Conservation (phyloP, 2,888 invertebrate species). For the Epsilonema sp. region DNA sequence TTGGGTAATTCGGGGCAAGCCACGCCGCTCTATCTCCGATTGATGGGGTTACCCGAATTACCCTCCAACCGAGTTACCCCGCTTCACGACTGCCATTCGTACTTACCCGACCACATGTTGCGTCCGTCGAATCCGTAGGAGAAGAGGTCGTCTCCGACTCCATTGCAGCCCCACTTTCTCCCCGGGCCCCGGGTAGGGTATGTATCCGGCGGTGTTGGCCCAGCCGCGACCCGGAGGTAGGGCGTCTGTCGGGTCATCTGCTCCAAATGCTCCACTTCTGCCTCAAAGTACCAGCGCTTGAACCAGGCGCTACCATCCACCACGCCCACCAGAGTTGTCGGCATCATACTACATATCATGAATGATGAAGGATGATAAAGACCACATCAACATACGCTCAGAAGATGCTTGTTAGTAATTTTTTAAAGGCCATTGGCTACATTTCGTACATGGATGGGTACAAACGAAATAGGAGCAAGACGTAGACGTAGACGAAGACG, state of each 20-base stretch:
- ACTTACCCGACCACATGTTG: slow-evolving; percentile 66
- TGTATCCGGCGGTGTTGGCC: slow-evolving; percentile 83
- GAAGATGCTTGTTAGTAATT: too few relatives aligned
- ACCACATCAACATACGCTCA: too few relatives aligned
- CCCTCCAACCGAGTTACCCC: too few relatives aligned
- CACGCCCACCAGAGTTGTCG: slow-evolving; percentile 90
- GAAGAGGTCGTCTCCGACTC: slow-evolving; percentile 89
- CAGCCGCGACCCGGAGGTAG: slow-evolving; percentile 91
- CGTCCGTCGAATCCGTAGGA: slow-evolving; percentile 93
- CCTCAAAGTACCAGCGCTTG: slow-evolving; percentile 98
- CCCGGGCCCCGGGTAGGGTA: slow-evolving; percentile 90
- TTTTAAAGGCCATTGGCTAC: too few relatives aligned
- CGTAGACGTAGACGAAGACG: too few relatives aligned
- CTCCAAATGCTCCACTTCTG: slow-evolving; percentile 71
- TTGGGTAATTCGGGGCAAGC: too few relatives aligned
- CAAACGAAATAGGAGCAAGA: too few relatives aligned
- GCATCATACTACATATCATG: slow-evolving; percentile 78
- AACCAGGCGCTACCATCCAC: slow-evolving; percentile 90
- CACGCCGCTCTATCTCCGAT: too few relatives aligned
- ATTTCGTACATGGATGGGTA: too few relatives aligned
- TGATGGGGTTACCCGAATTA: too few relatives aligned
- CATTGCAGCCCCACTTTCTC: slow-evolving; percentile 92
- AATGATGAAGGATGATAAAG: too few relatives aligned
- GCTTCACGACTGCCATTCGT: too few relatives aligned
- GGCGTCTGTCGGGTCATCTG: slow-evolving; percentile 74